Base-by-base conservation (phyloP, 2,888 invertebrate genomes). In the Andricus quercusramuli region DNA sequence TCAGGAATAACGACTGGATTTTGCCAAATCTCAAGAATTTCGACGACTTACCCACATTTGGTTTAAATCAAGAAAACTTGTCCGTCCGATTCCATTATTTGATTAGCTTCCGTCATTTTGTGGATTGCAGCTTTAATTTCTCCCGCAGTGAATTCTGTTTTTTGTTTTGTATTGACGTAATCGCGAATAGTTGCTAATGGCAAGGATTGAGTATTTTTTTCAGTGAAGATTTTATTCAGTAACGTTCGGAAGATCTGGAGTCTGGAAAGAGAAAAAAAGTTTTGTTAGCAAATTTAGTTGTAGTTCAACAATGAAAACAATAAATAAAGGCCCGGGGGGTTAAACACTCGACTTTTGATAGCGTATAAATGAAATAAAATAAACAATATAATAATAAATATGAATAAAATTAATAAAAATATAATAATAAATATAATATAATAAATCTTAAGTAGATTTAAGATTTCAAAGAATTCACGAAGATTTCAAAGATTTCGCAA, bases 11-110 rank as follows among this genome's bases (percentile, higher is more conserved):
- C 47, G 17, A 47, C 17, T 47, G 47, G 5, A 47, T 47, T 47
- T 17, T 17, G 5, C 3, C 17, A 17, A 47, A 47, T 6, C 47
- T 47, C 17, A 17, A 47, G 17, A 47, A 17, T 47, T 47, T 47
- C 47, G 47, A 29, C 25, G 15, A 68, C 8, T 13, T 68, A 44
- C 25, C 8, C 13, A 51, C 6, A 32, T 29, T 51, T 20, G 13
- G 51, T 25, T 85, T 95, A 97, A 91, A 98, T 97, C 77, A 97
- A 94, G 93, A 97, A 97, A 47, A 98, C 95, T 84, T 97, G 96
- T 84, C 95, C 96, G 90, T 98, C 97, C 0, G 97, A 95, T 87
- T 97, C 94, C 98, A 99, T 98, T 82, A 99, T 95, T 91, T 98
- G 97, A 93, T 98, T 99, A 85, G 97, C 97, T 59, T 96, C 96